A percentile compares a stretch with the other conserved stretches of the same genome.
These are phyloP conservation scores for Marronus borbonicus DNA, from an alignment of 2,888 invertebrate genomes.

Conservation along the genomic window DNA sequence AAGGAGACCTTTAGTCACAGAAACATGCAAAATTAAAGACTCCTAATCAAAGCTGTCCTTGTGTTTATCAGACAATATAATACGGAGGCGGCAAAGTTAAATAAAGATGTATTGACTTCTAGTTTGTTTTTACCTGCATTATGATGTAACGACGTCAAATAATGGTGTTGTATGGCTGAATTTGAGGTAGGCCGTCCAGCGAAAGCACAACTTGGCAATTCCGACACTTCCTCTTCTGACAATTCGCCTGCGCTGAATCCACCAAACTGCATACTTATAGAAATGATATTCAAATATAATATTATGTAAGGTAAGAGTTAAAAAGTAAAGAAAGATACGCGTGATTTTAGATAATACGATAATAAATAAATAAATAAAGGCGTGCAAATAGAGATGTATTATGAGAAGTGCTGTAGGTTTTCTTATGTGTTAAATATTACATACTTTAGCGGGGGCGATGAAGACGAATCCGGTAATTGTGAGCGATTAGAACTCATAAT, in stretches of 20 bases:
- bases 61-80: no score
- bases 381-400: not conserved
- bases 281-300: conserved; percentile 41
- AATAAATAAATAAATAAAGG: not conserved
- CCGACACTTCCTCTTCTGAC: conserved; percentile 78
- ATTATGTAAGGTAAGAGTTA: conserved; percentile 19
- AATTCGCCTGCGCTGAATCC: conserved; percentile 70
- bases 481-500: conserved; percentile 68
- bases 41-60: no score
- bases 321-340: not conserved
- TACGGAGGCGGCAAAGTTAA: no score
- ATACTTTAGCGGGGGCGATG: conserved; percentile 80
- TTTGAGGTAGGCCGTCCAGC: conserved; percentile 73
- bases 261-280: conserved; percentile 67
- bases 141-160: conserved; percentile 67
- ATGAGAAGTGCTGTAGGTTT: no score
- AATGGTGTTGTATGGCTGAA: conserved; percentile 66
- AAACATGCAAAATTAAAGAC: no score
- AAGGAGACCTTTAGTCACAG: no score
- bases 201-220: conserved; percentile 88
- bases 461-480: conserved; percentile 80
- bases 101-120: no score
- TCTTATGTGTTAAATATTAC: conserved; percentile 54
- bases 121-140: conserved; percentile 62
- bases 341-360: not conserved